Evolutionary conservation across 2,888 invertebrate species (phyloP).

Genomic region (Ophion ellenae): DNA sequence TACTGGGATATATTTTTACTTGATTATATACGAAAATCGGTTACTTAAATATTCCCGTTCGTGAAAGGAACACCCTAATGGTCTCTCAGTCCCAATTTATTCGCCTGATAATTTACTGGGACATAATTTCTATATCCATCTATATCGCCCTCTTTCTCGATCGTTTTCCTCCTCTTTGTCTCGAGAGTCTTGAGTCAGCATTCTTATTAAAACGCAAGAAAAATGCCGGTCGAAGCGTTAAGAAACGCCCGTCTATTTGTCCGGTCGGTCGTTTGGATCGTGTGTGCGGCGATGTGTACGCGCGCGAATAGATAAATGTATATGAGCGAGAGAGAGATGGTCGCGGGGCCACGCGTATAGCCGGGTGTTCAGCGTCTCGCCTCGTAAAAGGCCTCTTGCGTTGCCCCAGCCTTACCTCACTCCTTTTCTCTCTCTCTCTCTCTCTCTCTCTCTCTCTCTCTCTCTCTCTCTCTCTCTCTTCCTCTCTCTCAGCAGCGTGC

Average conservation of each 20-base stretch:
- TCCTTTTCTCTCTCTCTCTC: constrained; percentile 35
- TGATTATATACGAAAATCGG: too few relatives aligned
- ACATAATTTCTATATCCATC: neutral
- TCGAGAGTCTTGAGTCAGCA: neutral
- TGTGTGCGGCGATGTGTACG: neutral
- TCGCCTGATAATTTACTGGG: neutral
- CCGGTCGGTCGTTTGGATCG: neutral
- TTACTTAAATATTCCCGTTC: too few relatives aligned
- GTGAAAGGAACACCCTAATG: neutral
- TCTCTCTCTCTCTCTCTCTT: constrained; percentile 40
- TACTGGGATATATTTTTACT: too few relatives aligned
- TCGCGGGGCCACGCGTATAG: constrained; percentile 43
- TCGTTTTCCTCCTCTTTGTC: constrained; percentile 13
- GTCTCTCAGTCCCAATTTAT: neutral
- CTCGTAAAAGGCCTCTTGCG: constrained; percentile 61
- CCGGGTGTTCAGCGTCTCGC: constrained; percentile 64
- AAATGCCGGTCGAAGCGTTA: constrained; percentile 45
- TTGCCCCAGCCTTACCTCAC: constrained; percentile 45
- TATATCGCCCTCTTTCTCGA: neutral
- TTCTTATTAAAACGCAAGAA: constrained; percentile 54
- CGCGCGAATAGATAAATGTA: constrained; percentile 14
- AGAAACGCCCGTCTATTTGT: constrained; percentile 56
- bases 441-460: constrained; percentile 23
- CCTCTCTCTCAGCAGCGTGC: neutral
- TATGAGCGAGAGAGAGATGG: neutral